A percentile compares a stretch with the other conserved stretches of the same genome.
Evolutionary conservation across 2,113 vertebrate species (phyloP).

Genomic region (Tenebrosternarchus preto): DNA sequence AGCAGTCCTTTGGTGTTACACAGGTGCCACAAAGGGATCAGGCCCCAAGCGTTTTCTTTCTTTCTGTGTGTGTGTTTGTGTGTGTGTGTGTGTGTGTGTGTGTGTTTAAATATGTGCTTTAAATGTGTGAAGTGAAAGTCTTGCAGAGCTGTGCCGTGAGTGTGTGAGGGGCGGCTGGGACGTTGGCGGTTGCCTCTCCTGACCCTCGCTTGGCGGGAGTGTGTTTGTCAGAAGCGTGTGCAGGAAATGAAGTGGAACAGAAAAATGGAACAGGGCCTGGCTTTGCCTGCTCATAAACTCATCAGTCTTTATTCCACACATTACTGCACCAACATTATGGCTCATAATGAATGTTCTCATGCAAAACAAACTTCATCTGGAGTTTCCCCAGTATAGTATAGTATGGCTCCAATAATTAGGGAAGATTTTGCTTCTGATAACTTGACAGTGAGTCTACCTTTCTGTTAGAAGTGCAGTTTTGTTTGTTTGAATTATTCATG

Average conservation of each 20-base stretch:
- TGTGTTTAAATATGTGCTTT: neutral
- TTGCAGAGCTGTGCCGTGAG: constrained; percentile 1
- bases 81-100: neutral
- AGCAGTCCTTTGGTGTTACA: neutral
- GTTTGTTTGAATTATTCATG: constrained; percentile 50
- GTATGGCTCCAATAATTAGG: neutral
- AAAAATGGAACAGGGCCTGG: constrained; percentile 27
- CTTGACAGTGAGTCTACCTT: constrained; percentile 30
- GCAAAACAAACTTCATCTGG: neutral
- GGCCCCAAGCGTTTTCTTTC: neutral
- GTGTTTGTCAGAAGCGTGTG: constrained; percentile 46
- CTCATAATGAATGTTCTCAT: constrained; percentile 1
- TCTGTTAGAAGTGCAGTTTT: constrained; percentile 32
- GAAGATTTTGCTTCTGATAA: neutral
- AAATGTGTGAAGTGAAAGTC: constrained; percentile 2
- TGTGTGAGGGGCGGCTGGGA: constrained; percentile 10
- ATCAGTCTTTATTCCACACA: constrained; percentile 5
- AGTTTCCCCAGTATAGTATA: neutral
- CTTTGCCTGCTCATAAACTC: constrained; percentile 25
- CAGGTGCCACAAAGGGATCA: neutral
- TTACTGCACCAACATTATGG: constrained; percentile 20
- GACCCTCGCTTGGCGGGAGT: neutral
- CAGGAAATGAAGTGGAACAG: constrained; percentile 44
- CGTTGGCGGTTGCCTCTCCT: neutral
- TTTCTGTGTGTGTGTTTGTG: neutral